Evolutionary conservation across 1,140 invertebrate genomes (phyloP).

Genomic region (Philaenus spumarius): DNA sequence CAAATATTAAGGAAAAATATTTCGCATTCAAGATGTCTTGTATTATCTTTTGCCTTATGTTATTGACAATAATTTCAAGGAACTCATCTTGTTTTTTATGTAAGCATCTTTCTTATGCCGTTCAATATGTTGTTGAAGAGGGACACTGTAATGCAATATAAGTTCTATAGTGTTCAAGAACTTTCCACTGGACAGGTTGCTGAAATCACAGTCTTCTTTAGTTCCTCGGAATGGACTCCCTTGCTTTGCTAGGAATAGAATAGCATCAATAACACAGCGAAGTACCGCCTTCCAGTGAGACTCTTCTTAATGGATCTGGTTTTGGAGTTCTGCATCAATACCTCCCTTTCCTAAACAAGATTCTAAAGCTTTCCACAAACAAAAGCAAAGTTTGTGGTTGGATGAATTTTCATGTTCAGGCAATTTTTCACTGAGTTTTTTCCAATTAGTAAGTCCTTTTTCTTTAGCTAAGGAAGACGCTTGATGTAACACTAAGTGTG

Average conservation of each 20-base stretch:
- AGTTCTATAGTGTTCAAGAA: conserved; percentile 18
- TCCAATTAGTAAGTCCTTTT: conserved; percentile 22
- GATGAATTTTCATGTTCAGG: conserved; percentile 21
- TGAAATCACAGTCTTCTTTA: conserved; percentile 15
- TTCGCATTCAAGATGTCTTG: not conserved
- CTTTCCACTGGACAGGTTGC: conserved; percentile 15
- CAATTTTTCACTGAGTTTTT: conserved; percentile 9
- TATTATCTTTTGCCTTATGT: not conserved
- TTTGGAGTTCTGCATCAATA: conserved; percentile 17
- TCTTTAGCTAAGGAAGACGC: conserved; percentile 14
- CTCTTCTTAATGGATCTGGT: conserved; percentile 9
- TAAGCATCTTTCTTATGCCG: not conserved
- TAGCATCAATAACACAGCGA: conserved; percentile 16
- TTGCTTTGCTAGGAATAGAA: conserved; percentile 16
- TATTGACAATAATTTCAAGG: conserved; percentile 1
- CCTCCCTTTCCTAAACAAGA: conserved; percentile 5
- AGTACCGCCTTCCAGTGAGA: conserved; percentile 11
- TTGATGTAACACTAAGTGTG: not conserved
- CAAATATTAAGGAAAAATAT: too few relatives aligned
- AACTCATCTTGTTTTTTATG: not conserved
- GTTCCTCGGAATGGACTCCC: conserved; percentile 14
- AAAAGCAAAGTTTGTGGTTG: conserved; percentile 19
- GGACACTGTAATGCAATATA: conserved; percentile 16
- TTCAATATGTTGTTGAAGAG: conserved; percentile 19
- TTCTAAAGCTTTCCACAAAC: conserved; percentile 13